These are phyloP conservation scores for Diplodus puntazzo DNA, from an alignment of 2,797 vertebrate genomes.

Conservation along the genomic window DNA sequence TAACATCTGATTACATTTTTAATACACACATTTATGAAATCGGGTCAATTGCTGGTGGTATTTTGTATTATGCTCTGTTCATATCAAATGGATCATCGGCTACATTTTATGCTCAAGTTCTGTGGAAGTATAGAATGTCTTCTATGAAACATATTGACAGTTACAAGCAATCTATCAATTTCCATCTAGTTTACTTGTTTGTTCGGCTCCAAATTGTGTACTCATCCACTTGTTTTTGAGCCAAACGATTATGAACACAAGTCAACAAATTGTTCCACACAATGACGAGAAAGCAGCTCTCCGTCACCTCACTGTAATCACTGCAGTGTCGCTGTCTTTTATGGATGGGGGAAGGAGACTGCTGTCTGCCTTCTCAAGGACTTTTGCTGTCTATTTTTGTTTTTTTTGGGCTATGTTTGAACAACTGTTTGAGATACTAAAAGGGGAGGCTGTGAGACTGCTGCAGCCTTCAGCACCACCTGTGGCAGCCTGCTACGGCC, in stretches of 20 bases:
- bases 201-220: neutral
- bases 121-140: neutral
- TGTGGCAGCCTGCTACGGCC: slow-evolving; percentile 31
- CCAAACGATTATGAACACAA: neutral
- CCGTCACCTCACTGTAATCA: neutral
- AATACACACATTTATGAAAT: neutral
- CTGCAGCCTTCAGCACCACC: slow-evolving; percentile 38
- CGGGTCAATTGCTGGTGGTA: neutral
- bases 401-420: slow-evolving; percentile 7
- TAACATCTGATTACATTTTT: neutral
- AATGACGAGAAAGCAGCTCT: neutral
- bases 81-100: neutral
- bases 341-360: neutral
- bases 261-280: neutral
- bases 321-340: neutral
- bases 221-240: neutral
- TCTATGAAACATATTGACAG: neutral
- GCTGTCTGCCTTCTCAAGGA: slow-evolving; percentile 16
- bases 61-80: neutral
- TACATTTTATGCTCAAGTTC: neutral
- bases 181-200: neutral
- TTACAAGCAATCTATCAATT: neutral
- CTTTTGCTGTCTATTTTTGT: slow-evolving; percentile 24
- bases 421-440: slow-evolving; percentile 30
- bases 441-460: neutral